Conservation (phyloP, 2,113 vertebrate species). For the Calyptomena viridis region DNA sequence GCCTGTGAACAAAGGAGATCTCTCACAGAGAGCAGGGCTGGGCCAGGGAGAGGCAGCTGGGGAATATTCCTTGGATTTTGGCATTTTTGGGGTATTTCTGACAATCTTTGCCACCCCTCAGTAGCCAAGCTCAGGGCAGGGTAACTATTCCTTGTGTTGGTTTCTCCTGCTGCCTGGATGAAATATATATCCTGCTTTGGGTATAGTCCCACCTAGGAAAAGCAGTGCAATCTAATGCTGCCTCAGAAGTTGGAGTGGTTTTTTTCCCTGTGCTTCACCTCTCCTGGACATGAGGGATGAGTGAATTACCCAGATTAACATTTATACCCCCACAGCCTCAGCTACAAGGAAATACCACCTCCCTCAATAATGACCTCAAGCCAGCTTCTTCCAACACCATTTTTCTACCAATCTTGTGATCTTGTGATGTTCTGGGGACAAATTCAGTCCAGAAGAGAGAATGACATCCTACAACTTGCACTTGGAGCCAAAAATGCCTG, state of each 20-base stretch:
- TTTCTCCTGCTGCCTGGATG: not conserved
- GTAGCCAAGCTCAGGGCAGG: not conserved
- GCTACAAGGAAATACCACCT: not conserved
- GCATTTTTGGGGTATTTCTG: not conserved
- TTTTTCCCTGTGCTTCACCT: not conserved
- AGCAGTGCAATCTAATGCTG: not conserved
- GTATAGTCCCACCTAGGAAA: not conserved
- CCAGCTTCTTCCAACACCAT: not conserved
- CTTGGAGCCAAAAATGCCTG: not conserved
- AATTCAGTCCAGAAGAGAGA: not conserved
- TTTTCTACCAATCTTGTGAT: not conserved
- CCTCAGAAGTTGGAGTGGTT: rapidly evolving
- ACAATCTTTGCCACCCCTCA: not conserved
- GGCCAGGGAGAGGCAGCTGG: not conserved
- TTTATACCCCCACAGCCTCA: not conserved
- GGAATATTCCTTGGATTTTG: not conserved
- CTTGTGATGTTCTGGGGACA: not conserved
- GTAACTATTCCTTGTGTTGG: rapidly evolving
- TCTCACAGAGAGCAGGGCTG: not conserved
- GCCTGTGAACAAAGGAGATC: not conserved
- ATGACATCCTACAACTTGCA: not conserved
- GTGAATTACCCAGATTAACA: not conserved
- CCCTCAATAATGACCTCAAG: rapidly evolving
- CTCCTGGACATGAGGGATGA: not conserved
- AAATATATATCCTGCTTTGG: no score